Percentiles rank a stretch among this genome's conserved stretches.
phyloP scores from a whole-genome alignment of 2,888 invertebrate species.

The Empis stercorea region DNA sequence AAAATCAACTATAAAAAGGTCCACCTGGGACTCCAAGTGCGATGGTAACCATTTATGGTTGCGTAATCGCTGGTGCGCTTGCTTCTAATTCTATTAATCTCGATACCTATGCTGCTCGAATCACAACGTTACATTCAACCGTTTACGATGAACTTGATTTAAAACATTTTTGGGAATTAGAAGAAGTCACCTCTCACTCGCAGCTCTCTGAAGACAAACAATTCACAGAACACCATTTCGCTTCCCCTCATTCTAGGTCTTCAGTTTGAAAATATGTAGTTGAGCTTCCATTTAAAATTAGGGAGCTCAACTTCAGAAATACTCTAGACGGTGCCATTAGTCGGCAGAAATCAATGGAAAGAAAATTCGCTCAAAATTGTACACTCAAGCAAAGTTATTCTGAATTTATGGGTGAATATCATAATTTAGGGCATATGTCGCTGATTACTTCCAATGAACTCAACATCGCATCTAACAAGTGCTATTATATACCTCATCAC shows the following conservation, averaged over 20 bases:
- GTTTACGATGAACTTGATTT: conserved; percentile 7
- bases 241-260: conserved; percentile 4
- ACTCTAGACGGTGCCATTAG: conserved; percentile 4
- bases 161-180: conserved; percentile 8
- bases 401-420: conserved; percentile 11
- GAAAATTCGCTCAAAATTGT: conserved; percentile 5
- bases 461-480: conserved; percentile 1
- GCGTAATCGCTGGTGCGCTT: too few species aligned
- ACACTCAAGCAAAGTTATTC: conserved; percentile 6
- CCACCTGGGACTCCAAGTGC: conserved; percentile 3
- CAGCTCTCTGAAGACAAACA: neutral
- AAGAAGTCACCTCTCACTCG: neutral
- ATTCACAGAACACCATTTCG: conserved; percentile 5
- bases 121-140: conserved; percentile 3
- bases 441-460: conserved; percentile 3
- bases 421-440: conserved; percentile 10
- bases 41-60: conserved; percentile 1
- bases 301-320: conserved; percentile 4
- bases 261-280: conserved; percentile 8
- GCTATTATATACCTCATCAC: conserved; percentile 12
- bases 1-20: conserved; percentile 3
- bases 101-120: neutral
- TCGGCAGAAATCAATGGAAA: conserved; percentile 8
- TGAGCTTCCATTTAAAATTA: conserved; percentile 5
- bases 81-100: neutral